Evolutionary conservation across 2,797 vertebrate species (phyloP), one percentile per base, ranked within the genome.

Genomic region (Morus bassanus): DNA sequence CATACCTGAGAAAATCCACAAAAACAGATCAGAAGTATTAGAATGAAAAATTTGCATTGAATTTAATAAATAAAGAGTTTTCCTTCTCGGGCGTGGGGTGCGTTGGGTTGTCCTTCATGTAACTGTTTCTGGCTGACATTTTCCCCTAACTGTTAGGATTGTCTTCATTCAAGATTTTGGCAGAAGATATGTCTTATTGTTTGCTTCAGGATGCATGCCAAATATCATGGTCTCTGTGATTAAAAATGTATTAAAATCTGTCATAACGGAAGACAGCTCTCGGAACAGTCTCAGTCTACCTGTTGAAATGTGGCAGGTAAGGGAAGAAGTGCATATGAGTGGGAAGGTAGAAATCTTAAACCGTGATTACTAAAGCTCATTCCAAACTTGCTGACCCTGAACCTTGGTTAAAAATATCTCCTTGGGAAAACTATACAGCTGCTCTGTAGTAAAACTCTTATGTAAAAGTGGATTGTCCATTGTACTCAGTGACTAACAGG

Each of bases 191-290:
- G 5, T 84, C 31, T 57, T 78, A 77, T 11, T 63, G 11, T 70
- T 85, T 64, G 13, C 91, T 83, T 90, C 64, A 80, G 67, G 43
- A 85, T 87, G 23, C 13, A 10, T 75, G 61, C 67, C 53, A 79
- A 88, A 89, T 92, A 41, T 77, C 14, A 8, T 37, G 61, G 28
- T 85, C 50, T 37, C 43, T 85, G 0, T 79, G 59, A 90, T 89
- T 88, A 96, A 91, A 88, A 88, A 87, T 64, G n/a, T 65, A 77
- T 91, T 92, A 88, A 48, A 56, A 95, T 93, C 69, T 91, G 19
- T 43, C 22, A 33, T 43, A 48, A 31, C 1, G 23, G 51, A 86
- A 85, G 46, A 53, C 7, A 28, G 28, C 14, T 76, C 9, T 59
- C 10, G 0, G 10, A 46, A 35, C 17, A 60, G 85, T 54, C 75